Evolutionary conservation across 1,140 invertebrate species (phyloP).

Genomic region (Drosophila fuyamai): DNA sequence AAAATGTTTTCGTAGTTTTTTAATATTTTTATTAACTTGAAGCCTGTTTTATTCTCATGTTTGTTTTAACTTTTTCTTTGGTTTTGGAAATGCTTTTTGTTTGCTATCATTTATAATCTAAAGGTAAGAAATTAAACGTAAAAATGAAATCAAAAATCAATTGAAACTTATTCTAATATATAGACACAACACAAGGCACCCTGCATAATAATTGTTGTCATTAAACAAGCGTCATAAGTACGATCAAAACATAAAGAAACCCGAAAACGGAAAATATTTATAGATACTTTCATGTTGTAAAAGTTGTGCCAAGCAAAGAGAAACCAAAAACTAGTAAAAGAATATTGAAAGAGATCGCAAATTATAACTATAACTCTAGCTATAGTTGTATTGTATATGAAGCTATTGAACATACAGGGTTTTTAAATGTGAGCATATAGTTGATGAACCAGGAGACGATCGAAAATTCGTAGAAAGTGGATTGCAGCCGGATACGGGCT

Average conservation of each 20-base stretch:
- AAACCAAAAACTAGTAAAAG: constrained; percentile 47
- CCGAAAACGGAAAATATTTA: constrained; percentile 26
- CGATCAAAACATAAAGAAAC: constrained; percentile 26
- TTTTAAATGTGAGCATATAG: constrained; percentile 81
- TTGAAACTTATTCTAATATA: constrained; percentile 47
- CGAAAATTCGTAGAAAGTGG: neutral
- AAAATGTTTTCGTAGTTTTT: constrained; percentile 58
- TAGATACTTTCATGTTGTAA: constrained; percentile 75
- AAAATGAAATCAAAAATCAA: constrained; percentile 43
- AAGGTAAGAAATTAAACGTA: constrained; percentile 67
- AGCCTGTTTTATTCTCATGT: constrained; percentile 60
- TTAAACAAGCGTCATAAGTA: constrained; percentile 31
- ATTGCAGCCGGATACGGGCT: constrained; percentile 28
- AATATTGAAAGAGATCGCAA: constrained; percentile 36
- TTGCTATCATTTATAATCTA: constrained; percentile 56
- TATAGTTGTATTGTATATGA: constrained; percentile 69
- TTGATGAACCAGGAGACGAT: constrained; percentile 30
- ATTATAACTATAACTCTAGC: constrained; percentile 53
- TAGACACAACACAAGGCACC: constrained; percentile 52
- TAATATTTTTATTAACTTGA: constrained; percentile 38
- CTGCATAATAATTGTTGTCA: constrained; percentile 59
- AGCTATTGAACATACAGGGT: constrained; percentile 82
- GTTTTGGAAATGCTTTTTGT: constrained; percentile 52
- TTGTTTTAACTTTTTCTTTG: constrained; percentile 40
- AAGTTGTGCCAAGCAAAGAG: constrained; percentile 76